phyloP scores from a whole-genome alignment of 2,797 vertebrate species.

The Selene dorsalis region DNA sequence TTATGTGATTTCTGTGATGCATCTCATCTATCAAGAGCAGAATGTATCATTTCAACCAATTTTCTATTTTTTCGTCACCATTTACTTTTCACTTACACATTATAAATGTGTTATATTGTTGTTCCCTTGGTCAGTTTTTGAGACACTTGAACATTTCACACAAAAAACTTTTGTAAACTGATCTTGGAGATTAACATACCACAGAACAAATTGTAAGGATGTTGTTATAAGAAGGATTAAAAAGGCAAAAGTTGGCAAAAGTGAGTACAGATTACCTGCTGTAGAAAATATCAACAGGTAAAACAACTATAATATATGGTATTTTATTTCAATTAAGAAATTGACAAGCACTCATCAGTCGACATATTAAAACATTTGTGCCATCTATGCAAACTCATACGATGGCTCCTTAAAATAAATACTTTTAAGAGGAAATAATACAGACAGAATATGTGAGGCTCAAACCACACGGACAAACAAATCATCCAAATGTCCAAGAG shows the following conservation, averaged over 20 bases:
- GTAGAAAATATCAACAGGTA: slow-evolving; percentile 12
- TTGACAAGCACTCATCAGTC: slow-evolving; percentile 87
- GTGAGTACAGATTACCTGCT: not conserved
- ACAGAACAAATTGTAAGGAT: not conserved
- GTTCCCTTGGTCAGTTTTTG: not conserved
- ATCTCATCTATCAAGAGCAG: not conserved
- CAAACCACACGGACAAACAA: slow-evolving; percentile 81
- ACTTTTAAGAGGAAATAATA: slow-evolving; percentile 87
- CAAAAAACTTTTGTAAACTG: not conserved
- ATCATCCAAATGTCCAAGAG: slow-evolving; percentile 79
- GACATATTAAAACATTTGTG: slow-evolving; percentile 84
- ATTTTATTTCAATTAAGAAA: slow-evolving; percentile 88
- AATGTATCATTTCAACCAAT: too few relatives aligned
- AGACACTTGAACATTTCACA: not conserved
- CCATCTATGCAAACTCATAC: slow-evolving; percentile 77
- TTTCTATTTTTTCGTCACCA: not conserved
- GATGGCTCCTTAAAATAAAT: slow-evolving; percentile 87
- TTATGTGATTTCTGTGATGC: not conserved
- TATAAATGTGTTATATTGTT: not conserved
- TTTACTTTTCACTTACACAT: not conserved
- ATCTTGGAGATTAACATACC: not conserved
- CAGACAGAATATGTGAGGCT: slow-evolving; percentile 84
- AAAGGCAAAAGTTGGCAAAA: too few relatives aligned
- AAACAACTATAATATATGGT: slow-evolving; percentile 77
- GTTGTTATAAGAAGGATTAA: too few relatives aligned